Evolutionary conservation across 2,113 vertebrate species (phyloP).

Genomic region (Lepisosteus osseus): DNA sequence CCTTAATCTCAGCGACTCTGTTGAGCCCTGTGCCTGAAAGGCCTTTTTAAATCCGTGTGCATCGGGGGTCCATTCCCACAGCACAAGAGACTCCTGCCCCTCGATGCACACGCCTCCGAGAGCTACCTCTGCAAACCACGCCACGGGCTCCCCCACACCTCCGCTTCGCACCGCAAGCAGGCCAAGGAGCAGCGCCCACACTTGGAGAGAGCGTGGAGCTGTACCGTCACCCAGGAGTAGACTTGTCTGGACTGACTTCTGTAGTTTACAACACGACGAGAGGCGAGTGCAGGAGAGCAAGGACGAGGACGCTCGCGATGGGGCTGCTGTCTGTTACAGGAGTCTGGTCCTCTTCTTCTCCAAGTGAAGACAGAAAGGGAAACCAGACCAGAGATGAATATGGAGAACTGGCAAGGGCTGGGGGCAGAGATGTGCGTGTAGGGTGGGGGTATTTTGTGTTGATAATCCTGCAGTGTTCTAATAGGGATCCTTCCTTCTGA

Average conservation of each 20-base stretch:
- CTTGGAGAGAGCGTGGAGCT: background rate
- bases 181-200: background rate
- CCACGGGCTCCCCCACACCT: background rate
- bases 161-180: background rate
- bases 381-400: too few species aligned
- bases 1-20: constrained; percentile 22
- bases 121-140: constrained; percentile 15
- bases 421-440: too few species aligned
- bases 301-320: too few species aligned
- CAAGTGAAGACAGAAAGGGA: too few species aligned
- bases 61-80: background rate
- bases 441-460: too few species aligned
- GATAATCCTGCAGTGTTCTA: too few species aligned
- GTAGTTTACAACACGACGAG: background rate
- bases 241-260: background rate
- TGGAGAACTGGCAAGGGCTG: too few species aligned
- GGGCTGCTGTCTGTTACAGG: too few species aligned
- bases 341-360: too few species aligned
- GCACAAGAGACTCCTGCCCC: background rate
- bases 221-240: background rate
- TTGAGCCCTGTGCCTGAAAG: background rate
- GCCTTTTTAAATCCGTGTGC: background rate
- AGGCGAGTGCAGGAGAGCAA: background rate
- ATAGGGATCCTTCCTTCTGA: too few species aligned
- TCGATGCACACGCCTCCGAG: constrained; percentile 1